These are phyloP conservation scores for Liodrosophila aerea DNA, from an alignment of 2,888 invertebrate species.

Conservation along the genomic window DNA sequence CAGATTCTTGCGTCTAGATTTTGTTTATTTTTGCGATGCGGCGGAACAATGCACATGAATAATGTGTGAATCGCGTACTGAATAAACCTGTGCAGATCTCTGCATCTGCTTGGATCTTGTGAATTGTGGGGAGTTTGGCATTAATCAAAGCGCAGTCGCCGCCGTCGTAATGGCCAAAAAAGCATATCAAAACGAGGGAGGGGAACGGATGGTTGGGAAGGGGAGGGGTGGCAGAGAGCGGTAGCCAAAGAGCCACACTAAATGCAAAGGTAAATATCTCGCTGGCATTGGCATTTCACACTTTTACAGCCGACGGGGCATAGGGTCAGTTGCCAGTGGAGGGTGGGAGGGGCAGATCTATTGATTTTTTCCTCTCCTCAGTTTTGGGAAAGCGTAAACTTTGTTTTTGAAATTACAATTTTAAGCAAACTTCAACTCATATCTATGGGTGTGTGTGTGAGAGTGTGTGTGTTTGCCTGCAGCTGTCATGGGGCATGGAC, in stretches of 20 bases:
- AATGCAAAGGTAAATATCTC: conserved; percentile 64
- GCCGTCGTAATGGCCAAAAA: conserved; percentile 60
- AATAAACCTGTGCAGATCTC: conserved; percentile 67
- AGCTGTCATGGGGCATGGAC: conserved; percentile 15
- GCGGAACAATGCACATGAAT: conserved; percentile 75
- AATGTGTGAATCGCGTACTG: conserved; percentile 71
- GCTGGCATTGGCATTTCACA: conserved; percentile 69
- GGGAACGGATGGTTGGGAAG: no score
- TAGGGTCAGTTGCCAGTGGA: conserved; percentile 10
- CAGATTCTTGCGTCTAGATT: conserved; percentile 76
- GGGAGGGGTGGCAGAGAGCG: neutral
- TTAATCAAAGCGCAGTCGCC: conserved; percentile 68
- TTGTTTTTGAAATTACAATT: conserved; percentile 68
- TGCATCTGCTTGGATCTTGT: conserved; percentile 50
- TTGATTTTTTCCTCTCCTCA: conserved; percentile 50
- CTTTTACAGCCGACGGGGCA: conserved; percentile 66
- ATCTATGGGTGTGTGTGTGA: conserved; percentile 3
- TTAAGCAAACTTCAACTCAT: conserved; percentile 35
- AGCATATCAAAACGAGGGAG: conserved; percentile 4
- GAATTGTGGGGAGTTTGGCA: conserved; percentile 69
- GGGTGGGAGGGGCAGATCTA: conserved; percentile 31
- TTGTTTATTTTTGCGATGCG: conserved; percentile 60
- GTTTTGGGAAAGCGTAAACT: conserved; percentile 73
- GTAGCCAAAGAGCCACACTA: conserved; percentile 52
- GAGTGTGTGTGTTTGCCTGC: conserved; percentile 43